phyloP scores from a whole-genome alignment of 2,888 invertebrate species.

The Lasioglossum figueresi region DNA sequence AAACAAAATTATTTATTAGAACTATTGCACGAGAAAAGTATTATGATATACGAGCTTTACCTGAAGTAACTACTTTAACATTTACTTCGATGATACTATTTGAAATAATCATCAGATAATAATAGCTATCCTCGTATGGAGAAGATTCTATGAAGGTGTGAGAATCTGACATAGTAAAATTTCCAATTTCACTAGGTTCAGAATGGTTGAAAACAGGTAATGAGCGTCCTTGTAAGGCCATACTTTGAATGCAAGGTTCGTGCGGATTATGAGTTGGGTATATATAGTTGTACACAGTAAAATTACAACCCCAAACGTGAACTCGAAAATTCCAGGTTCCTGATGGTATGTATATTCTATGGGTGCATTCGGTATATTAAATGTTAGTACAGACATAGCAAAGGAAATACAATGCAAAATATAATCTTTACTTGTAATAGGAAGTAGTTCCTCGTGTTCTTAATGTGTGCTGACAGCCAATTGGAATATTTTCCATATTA shows the following conservation, averaged over 20 bases:
- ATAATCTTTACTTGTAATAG: slow-evolving; percentile 83
- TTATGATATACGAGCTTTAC: slow-evolving; percentile 63
- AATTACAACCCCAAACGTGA: slow-evolving; percentile 82
- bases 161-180: slow-evolving; percentile 77
- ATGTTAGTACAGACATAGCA: not conserved
- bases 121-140: slow-evolving; percentile 84
- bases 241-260: slow-evolving; percentile 80
- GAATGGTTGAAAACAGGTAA: slow-evolving; percentile 81
- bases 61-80: slow-evolving; percentile 79
- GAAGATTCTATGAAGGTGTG: slow-evolving; percentile 81
- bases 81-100: slow-evolving; percentile 82
- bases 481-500: slow-evolving; percentile 82
- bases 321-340: slow-evolving; percentile 83
- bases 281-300: slow-evolving; percentile 70
- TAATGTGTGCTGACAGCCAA: slow-evolving; percentile 79
- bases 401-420: not conserved
- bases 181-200: slow-evolving; percentile 68
- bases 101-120: slow-evolving; percentile 84
- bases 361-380: slow-evolving; percentile 30
- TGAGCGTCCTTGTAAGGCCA: slow-evolving; percentile 81
- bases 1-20: slow-evolving; percentile 12
- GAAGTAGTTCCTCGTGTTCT: slow-evolving; percentile 82
- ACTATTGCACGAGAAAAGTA: slow-evolving; percentile 5
- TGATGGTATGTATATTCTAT: slow-evolving; percentile 84
- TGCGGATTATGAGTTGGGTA: slow-evolving; percentile 59